phyloP scores from a whole-genome alignment of 2,888 invertebrate species.

The Netelia melanura region DNA sequence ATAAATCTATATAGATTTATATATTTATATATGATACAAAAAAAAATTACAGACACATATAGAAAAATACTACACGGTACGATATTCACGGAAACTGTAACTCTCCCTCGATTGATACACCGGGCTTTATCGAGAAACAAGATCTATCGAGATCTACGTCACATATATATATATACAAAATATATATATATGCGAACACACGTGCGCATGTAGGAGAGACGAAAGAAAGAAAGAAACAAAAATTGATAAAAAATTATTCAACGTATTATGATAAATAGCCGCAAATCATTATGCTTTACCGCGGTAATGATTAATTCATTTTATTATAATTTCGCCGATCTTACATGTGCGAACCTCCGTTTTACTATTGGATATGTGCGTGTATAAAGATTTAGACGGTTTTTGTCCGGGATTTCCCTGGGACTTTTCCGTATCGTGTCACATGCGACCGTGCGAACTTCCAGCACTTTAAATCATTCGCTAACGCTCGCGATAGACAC shows the following conservation, averaged over 20 bases:
- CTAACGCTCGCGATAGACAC: background rate
- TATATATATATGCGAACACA: background rate
- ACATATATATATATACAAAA: background rate
- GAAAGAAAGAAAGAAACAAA: slow-evolving; percentile 1
- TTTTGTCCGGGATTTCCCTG: background rate
- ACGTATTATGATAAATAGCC: slow-evolving; percentile 61
- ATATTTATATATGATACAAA: no score
- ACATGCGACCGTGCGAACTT: background rate
- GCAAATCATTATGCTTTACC: slow-evolving; percentile 54
- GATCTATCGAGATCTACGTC: slow-evolving; percentile 50
- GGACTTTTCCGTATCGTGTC: background rate
- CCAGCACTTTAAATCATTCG: background rate
- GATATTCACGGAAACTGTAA: slow-evolving; percentile 51
- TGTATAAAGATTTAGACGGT: background rate
- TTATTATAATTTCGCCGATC: slow-evolving; percentile 18
- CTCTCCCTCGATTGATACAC: slow-evolving; percentile 57
- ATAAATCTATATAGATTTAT: background rate
- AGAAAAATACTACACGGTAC: slow-evolving; percentile 13
- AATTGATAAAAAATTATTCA: slow-evolving; percentile 23
- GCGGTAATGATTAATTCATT: slow-evolving; percentile 57
- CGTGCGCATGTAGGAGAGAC: background rate
- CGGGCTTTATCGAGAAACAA: slow-evolving; percentile 45
- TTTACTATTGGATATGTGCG: background rate
- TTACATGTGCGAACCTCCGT: background rate
- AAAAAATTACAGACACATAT: background rate